Base-by-base conservation (phyloP, 2,797 vertebrate genomes). In the Luscinia megarhynchos region DNA sequence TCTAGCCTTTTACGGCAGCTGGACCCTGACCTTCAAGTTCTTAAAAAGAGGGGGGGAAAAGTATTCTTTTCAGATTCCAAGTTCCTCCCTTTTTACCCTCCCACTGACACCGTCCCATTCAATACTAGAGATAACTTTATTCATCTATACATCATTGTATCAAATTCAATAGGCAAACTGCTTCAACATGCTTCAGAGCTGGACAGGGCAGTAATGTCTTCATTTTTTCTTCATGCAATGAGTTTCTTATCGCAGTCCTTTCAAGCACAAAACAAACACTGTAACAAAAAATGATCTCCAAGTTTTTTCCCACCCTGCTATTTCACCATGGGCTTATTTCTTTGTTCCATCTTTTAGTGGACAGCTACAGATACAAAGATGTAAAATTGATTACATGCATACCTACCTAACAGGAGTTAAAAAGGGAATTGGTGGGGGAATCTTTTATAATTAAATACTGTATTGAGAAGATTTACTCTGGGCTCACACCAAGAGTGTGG, bases 121-220 rank as follows among this genome's bases (percentile, higher is more conserved):
- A 99, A 97, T 95, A 80, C 95, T 94, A 98, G 98, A 99, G 99
- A 99, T 99, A 99, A 99, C 99, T 99, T 99, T 99, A 99, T 99
- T 99, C 99, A 99, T 99, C 98, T 98, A 98, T 98, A 98, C 98
- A 98, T 99, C 99, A 99, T 99, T 99, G 99, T 99, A 99, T 99
- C 98, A 98, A 98, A 98, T 98, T 99, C 99, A 99, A 99, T 99
- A 98, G 98, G 97, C 98, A 98, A 98, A 98, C 98, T 98, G 97
- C 98, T 97, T 97, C 96, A 97, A 96, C 95, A 97, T 96, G 97
- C 97, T 97, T 97, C 97, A 95, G 98, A 98, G 98, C 98, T 98
- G 98, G 98, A 98, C 98, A 97, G 97, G 97, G 97, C 95, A 97
- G 98, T 98, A 98, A 99, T 97, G 98, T 99, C 99, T 99, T 99